Percentiles rank a stretch among this genome's conserved stretches.
phyloP scores from a whole-genome alignment of 1,140 invertebrate genomes.

The Drosophila subobscura region DNA sequence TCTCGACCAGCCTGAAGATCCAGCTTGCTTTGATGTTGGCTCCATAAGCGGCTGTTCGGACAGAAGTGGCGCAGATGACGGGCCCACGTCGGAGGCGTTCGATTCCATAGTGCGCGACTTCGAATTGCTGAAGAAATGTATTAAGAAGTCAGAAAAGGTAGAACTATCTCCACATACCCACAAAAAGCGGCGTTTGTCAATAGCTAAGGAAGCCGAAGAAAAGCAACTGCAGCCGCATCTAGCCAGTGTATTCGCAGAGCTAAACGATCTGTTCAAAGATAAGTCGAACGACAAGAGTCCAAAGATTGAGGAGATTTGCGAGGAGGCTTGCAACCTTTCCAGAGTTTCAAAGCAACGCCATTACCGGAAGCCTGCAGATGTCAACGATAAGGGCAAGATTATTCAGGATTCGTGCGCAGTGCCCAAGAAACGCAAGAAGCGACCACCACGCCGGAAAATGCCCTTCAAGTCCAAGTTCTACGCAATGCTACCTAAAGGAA shows the following conservation, averaged over 20 bases:
- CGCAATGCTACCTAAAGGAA: slow-evolving; percentile 5
- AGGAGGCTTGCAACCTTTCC: slow-evolving; percentile 41
- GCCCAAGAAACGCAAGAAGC: slow-evolving; percentile 11
- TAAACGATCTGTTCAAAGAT: slow-evolving; percentile 51
- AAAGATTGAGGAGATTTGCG: slow-evolving; percentile 49
- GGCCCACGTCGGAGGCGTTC: slow-evolving; percentile 48
- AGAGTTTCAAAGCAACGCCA: neutral
- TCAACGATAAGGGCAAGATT: no score
- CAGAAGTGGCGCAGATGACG: neutral
- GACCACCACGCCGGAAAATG: neutral
- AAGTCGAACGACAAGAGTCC: neutral
- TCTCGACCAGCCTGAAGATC: slow-evolving; percentile 32
- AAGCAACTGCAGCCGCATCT: slow-evolving; percentile 22
- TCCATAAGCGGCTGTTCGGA: neutral
- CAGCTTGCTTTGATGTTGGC: neutral
- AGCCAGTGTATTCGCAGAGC: slow-evolving; percentile 59
- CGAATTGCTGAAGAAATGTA: slow-evolving; percentile 30
- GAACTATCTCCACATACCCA: no score
- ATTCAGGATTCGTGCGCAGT: neutral
- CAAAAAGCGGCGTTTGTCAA: neutral
- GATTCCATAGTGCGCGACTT: slow-evolving; percentile 47
- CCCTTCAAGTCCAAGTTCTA: slow-evolving; percentile 44
- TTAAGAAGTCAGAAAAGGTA: slow-evolving; percentile 25
- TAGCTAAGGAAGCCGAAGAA: neutral
- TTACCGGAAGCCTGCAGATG: no score